Base-by-base conservation (phyloP, 2,113 vertebrate species). In the Callaeas wilsoni region DNA sequence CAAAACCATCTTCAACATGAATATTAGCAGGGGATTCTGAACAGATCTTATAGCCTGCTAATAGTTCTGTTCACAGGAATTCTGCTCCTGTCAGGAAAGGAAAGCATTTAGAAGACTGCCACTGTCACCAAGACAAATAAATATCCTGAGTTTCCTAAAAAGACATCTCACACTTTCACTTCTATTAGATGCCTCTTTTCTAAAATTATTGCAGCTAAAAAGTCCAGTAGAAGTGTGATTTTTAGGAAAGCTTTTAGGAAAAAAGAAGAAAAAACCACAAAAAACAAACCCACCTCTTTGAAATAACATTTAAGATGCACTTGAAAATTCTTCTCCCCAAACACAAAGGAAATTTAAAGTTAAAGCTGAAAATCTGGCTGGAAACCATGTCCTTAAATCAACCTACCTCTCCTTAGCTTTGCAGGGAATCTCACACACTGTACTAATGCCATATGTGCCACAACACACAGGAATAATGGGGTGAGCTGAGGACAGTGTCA, bases 391-490 rank as follows among this genome's bases (percentile, higher is more conserved):
- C 93, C 94, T 97, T 95, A 97, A 96, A 95, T 97, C 96, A 97
- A 97, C 94, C 95, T 96, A 96, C 92, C 93, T 95, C 95, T 95
- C 95, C 93, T 91, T 95, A 95, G 94, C 97, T 96, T 97, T 97
- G 94, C 96, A 97, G 93, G 95, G 93, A 97, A 97, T 96, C 96
- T 96, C 93, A 96, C 95, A 96, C 92, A 90, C 94, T 97, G 94
- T 96, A 96, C 97, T 96, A 96, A 96, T 97, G 97, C 96, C 96
- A 97, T 96, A 97, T 97, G 97, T 97, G 97, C 96, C 95, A 94
- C 88, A 94, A 90, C 95, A 96, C 93, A 94, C 88, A 96, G 97
- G 95, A 96, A 96, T 96, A 97, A 95, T 93, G 87, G 96, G 93
- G 96, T 97, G 96, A 97, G 85, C 23, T 96, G 95, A 96, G 96